Evolutionary conservation across 1,140 invertebrate genomes (phyloP), one percentile per base, ranked within the genome.

Genomic region (Drosophila trapezifrons): DNA sequence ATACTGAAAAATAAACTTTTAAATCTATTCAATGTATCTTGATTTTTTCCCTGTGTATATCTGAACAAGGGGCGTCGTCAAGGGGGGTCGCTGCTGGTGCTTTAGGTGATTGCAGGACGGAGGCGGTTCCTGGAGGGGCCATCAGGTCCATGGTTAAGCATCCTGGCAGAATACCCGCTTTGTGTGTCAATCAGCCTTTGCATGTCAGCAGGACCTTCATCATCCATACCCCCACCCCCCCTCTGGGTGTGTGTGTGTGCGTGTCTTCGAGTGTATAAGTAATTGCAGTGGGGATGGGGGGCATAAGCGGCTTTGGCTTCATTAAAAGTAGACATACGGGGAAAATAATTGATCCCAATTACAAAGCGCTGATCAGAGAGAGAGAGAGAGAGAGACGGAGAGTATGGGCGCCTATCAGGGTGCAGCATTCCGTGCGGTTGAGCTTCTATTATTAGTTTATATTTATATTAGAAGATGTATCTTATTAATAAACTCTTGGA

Each of bases 181-280:
- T 86, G 76, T 83, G 51, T 86, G 84, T 89, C 83, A 89, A 83
- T 89, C 84, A 86, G 83, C 67, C 78, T 83, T 83, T 83, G 60
- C 79, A 67, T 89, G 83, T 87, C 83, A 64, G 59, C 43, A 62
- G 46, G 12, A 54, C 60, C 65, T 72, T 63, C 80, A 63, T 83
- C 71, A 67, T 60, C 35, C 12, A 1, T 29, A 32, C 29, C 25
- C 1, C 22, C 45, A 13, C 2, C 29, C 29, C 46, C 40, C 20
- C 56, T n/a, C 6, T 43, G 38, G 6, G n/a, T 40, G 38, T n/a
- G 32, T 56, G 65, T 45, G 59, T 40, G 29, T 49, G 40, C 46
- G 27, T 59, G 65, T 25, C 47, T 45, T 18, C 17, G 22, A 9
- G 38, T 49, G 58, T 67, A 37, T 51, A 35, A 67, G 27, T 67